phyloP scores from a whole-genome alignment of 2,888 invertebrate species.

The Apodemia zela region DNA sequence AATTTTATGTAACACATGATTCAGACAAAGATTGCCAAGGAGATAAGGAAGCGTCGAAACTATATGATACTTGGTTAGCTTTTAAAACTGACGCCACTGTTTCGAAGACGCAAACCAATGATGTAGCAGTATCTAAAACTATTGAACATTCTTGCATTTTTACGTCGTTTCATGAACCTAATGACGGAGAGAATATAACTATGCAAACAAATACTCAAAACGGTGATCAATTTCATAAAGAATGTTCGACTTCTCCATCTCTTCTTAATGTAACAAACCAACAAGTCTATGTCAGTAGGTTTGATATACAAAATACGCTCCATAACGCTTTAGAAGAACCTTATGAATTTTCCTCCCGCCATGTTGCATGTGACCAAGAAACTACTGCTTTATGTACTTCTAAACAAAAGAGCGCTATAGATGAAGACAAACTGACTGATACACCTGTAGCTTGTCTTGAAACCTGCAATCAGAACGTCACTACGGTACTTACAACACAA shows the following conservation, averaged over 20 bases:
- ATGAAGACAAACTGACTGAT: background rate
- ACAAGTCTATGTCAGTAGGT: no score
- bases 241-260: background rate
- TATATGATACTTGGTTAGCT: background rate
- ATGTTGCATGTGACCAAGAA: background rate
- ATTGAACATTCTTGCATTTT: no score
- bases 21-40: constrained; percentile 6
- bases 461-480: background rate
- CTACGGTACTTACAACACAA: no score
- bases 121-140: no score
- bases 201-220: no score
- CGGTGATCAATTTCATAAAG: no score
- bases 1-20: constrained; percentile 1
- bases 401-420: background rate
- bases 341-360: background rate
- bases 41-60: background rate
- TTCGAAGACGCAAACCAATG: background rate
- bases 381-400: background rate
- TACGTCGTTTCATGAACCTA: no score
- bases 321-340: background rate
- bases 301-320: no score
- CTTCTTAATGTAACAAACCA: background rate
- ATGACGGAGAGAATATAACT: no score
- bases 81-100: background rate
- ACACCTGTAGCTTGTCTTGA: background rate